Evolutionary conservation across 2,113 vertebrate genomes (phyloP).

Genomic region (Nipponia nippon): DNA sequence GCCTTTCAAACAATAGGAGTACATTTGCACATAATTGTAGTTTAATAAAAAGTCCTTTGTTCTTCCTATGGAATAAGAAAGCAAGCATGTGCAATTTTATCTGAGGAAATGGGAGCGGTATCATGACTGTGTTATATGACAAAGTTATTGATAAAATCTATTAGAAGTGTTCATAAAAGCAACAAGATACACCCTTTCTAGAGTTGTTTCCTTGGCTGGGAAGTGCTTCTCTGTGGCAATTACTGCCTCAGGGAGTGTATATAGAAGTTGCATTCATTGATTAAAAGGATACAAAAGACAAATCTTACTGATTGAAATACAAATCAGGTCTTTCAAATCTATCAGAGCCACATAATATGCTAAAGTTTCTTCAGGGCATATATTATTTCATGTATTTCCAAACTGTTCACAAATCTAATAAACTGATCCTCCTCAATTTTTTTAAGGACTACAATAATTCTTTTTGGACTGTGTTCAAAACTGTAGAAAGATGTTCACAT

Average conservation of each 20-base stretch:
- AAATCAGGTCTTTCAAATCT: conserved; percentile 49
- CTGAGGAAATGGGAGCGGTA: not conserved
- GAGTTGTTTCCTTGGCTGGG: not conserved
- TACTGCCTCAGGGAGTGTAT: conserved; percentile 32
- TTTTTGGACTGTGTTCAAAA: conserved; percentile 4
- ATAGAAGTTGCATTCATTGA: conserved; percentile 58
- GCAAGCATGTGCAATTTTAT: not conserved
- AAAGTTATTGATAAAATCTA: conserved; percentile 30
- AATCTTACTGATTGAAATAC: conserved; percentile 54
- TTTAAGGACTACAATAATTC: conserved; percentile 2
- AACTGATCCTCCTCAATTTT: conserved; percentile 28
- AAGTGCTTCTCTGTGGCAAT: conserved; percentile 36
- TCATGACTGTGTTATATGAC: not conserved
- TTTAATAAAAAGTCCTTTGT: not conserved
- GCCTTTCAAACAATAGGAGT: not conserved
- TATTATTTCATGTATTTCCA: conserved; percentile 35
- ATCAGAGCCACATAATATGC: conserved; percentile 42
- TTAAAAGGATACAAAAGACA: conserved; percentile 56
- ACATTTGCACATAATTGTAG: not conserved
- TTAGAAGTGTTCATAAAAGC: not conserved
- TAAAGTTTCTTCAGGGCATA: conserved; percentile 52
- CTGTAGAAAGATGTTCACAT: not conserved
- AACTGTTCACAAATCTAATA: conserved; percentile 33
- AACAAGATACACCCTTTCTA: not conserved
- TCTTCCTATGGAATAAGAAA: not conserved